phyloP scores from a whole-genome alignment of 2,888 invertebrate genomes.

The Ypsolopha sequella region DNA sequence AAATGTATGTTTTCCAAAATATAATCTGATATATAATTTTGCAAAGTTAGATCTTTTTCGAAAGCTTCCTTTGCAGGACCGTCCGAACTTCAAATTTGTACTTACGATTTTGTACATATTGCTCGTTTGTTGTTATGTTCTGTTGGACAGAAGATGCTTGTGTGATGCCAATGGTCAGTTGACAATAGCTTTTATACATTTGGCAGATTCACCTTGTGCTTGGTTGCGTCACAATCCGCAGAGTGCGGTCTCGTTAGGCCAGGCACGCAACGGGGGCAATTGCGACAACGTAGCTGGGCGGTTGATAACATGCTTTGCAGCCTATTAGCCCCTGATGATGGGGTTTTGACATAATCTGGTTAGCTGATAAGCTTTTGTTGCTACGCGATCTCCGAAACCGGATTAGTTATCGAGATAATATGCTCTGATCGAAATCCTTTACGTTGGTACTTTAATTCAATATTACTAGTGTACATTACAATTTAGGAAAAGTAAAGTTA shows the following conservation, averaged over 20 bases:
- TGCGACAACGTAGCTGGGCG: constrained; percentile 11
- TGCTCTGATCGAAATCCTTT: too few species aligned
- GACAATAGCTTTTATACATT: constrained; percentile 61
- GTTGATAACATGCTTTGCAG: constrained; percentile 29
- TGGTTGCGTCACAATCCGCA: constrained; percentile 43
- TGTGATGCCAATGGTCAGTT: constrained; percentile 41
- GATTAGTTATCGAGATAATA: too few species aligned
- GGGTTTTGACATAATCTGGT: constrained; percentile 1
- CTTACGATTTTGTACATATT: constrained; percentile 57
- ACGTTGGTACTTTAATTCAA: too few species aligned
- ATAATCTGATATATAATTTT: not conserved
- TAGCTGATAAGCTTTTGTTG: not conserved
- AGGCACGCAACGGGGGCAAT: constrained; percentile 53
- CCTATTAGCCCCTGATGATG: constrained; percentile 15
- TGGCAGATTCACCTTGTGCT: constrained; percentile 62
- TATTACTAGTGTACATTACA: too few species aligned
- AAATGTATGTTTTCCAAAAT: too few species aligned
- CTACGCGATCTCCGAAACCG: too few species aligned
- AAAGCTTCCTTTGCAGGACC: not conserved
- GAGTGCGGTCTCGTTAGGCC: constrained; percentile 42
- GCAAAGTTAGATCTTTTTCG: not conserved
- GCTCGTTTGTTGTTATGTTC: constrained; percentile 22
- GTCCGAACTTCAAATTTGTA: constrained; percentile 9
- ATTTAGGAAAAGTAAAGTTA: too few species aligned
- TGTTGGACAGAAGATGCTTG: constrained; percentile 40